phyloP scores from a whole-genome alignment of 2,113 vertebrate genomes.

The Procavia capensis region DNA sequence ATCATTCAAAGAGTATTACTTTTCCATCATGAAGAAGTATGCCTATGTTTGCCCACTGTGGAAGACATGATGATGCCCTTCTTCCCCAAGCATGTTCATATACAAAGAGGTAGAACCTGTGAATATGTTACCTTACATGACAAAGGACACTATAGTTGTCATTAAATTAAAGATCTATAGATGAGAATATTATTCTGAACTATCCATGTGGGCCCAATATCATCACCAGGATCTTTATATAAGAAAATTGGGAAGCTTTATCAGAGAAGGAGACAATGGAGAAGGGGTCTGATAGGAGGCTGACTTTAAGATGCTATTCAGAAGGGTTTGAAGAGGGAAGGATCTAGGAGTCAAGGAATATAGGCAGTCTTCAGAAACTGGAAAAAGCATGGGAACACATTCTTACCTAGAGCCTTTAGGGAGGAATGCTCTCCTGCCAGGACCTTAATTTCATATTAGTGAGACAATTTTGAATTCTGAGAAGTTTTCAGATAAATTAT shows the following conservation, averaged over 20 bases:
- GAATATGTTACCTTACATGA: too few relatives aligned
- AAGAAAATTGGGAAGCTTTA: background rate
- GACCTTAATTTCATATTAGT: too few relatives aligned
- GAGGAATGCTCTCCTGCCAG: too few relatives aligned
- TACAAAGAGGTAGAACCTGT: background rate
- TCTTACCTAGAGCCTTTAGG: too few relatives aligned
- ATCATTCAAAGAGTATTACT: background rate
- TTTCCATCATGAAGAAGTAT: background rate
- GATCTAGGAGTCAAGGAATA: background rate
- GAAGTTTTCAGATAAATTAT: too few relatives aligned
- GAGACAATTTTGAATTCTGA: background rate
- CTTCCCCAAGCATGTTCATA: background rate
- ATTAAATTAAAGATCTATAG: too few relatives aligned
- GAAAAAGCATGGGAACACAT: background rate
- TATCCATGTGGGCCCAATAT: too few relatives aligned
- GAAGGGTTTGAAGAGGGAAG: background rate
- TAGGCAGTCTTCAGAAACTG: background rate
- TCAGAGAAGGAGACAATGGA: background rate
- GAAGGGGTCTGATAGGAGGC: background rate
- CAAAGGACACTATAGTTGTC: too few relatives aligned
- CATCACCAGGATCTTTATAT: background rate
- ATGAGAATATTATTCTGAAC: too few relatives aligned
- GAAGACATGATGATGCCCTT: background rate
- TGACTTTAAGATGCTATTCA: background rate
- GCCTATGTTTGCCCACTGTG: background rate